Conservation (phyloP, 1,140 invertebrate genomes). For the Theocolax elegans region DNA sequence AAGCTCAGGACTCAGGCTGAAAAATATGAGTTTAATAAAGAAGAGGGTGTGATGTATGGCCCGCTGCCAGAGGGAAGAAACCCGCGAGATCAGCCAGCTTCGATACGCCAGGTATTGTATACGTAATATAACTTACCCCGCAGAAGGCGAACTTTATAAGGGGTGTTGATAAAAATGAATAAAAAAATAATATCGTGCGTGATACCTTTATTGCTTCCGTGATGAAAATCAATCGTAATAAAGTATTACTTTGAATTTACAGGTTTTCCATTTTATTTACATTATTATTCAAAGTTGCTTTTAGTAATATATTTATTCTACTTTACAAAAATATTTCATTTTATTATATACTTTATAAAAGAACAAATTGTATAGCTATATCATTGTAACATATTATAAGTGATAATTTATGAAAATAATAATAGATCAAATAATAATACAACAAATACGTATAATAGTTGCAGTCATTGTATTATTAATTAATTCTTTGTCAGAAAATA, state of each 20-base stretch:
- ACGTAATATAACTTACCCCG: slow-evolving; percentile 37
- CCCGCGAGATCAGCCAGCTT: slow-evolving; percentile 58
- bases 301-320: too few relatives aligned
- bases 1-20: slow-evolving; percentile 50
- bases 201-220: slow-evolving; percentile 40
- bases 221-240: slow-evolving; percentile 37
- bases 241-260: not conserved
- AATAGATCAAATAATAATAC: too few relatives aligned
- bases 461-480: too few relatives aligned
- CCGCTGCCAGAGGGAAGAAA: slow-evolving; percentile 50
- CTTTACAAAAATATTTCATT: too few relatives aligned
- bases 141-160: slow-evolving; percentile 38
- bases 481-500: too few relatives aligned
- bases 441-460: too few relatives aligned
- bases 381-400: too few relatives aligned
- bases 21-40: slow-evolving; percentile 68
- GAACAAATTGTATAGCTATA: too few relatives aligned
- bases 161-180: slow-evolving; percentile 9
- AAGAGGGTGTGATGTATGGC: slow-evolving; percentile 62
- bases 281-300: too few relatives aligned
- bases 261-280: too few relatives aligned
- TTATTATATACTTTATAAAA: too few relatives aligned
- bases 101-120: slow-evolving; percentile 61
- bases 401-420: too few relatives aligned
- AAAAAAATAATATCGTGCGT: slow-evolving; percentile 31